Conservation (phyloP, 2,888 invertebrate species). For the Corbicula japonica region DNA sequence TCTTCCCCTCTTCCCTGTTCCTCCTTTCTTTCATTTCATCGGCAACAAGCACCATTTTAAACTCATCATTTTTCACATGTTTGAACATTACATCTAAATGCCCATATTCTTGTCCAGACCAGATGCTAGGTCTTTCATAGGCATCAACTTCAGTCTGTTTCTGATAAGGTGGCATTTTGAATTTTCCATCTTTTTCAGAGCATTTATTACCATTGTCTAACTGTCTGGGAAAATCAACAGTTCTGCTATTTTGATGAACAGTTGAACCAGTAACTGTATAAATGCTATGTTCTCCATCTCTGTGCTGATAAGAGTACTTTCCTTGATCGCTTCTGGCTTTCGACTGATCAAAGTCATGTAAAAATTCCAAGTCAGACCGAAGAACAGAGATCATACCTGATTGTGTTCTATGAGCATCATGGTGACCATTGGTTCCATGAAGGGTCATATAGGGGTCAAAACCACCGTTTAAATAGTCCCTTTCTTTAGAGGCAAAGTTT, state of each 20-base stretch:
- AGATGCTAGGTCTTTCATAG: constrained; percentile 9
- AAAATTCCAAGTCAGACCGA: too few relatives aligned
- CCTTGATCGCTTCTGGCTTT: constrained; percentile 4
- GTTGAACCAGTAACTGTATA: constrained; percentile 6
- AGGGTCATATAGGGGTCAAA: constrained; percentile 45
- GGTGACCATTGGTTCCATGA: constrained; percentile 43
- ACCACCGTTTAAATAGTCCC: constrained; percentile 2
- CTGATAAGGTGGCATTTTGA: constrained; percentile 3
- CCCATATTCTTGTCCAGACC: constrained; percentile 48
- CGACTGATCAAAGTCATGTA: too few relatives aligned
- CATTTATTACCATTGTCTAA: too few relatives aligned
- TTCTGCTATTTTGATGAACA: too few relatives aligned
- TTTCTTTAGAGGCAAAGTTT: constrained; percentile 23
- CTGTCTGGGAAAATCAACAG: too few relatives aligned
- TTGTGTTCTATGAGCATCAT: not conserved
- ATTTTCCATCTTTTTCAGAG: constrained; percentile 14
- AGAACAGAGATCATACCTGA: too few relatives aligned
- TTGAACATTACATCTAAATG: constrained; percentile 71
- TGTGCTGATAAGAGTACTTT: not conserved
- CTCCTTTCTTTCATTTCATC: constrained; percentile 60
- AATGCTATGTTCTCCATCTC: not conserved
- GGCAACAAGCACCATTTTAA: constrained; percentile 69
- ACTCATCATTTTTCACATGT: constrained; percentile 68
- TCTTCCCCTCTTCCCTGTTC: constrained; percentile 8
- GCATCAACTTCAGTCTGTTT: not conserved